Evolutionary conservation across 2,113 vertebrate genomes (phyloP).

Genomic region (Xiphorhynchus elegans): DNA sequence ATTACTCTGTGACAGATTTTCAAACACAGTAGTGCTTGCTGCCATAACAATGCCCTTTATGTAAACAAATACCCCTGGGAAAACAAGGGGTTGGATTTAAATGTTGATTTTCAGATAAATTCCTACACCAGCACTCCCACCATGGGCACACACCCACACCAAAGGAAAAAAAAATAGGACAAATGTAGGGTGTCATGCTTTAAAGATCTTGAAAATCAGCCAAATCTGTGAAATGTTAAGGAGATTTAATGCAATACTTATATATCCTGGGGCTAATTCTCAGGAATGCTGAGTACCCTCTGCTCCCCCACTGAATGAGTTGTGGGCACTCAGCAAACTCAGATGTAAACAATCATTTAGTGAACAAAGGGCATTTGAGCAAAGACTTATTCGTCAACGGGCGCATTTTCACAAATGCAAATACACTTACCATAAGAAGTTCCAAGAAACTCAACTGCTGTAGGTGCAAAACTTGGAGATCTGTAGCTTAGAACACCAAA

Average conservation of each 20-base stretch:
- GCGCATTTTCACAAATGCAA: not conserved
- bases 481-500: not conserved
- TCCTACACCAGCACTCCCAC: not conserved
- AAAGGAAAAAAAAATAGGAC: not conserved
- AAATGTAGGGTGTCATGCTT: not conserved
- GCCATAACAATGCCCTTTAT: constrained; percentile 1
- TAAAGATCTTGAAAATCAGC: constrained; percentile 38
- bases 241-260: constrained; percentile 21
- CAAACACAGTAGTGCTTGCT: constrained; percentile 11
- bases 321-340: not conserved
- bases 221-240: constrained; percentile 36
- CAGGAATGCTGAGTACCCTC: not conserved
- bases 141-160: not conserved
- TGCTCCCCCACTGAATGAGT: not conserved
- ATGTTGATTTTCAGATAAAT: not conserved
- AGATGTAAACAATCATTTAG: not conserved
- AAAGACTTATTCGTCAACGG: not conserved
- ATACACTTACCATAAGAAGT: not conserved
- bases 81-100: constrained; percentile 15
- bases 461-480: not conserved
- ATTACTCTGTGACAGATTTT: constrained; percentile 15
- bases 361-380: not conserved
- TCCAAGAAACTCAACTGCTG: not conserved
- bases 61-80: constrained; percentile 38
- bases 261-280: constrained; percentile 23